Percentiles rank a stretch among this genome's conserved stretches.
Evolutionary conservation across 2,888 invertebrate species (phyloP).

Genomic region (Oegoconia quadripuncta): DNA sequence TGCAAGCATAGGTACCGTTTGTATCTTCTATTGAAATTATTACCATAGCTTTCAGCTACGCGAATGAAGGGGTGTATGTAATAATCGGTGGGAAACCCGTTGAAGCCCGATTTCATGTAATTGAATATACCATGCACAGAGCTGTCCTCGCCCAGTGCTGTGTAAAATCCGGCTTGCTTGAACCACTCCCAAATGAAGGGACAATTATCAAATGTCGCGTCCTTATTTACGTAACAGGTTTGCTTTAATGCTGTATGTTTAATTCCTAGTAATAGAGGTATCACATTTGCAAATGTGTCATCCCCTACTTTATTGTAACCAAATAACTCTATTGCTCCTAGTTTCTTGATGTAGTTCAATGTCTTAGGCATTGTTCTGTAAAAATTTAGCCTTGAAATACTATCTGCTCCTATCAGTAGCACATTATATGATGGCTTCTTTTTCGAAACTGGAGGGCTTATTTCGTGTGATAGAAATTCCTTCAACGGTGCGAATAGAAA

Average conservation of each 20-base stretch:
- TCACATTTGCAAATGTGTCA: conserved; percentile 91
- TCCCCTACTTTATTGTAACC: conserved; percentile 94
- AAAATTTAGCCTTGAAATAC: conserved; percentile 89
- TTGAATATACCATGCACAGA: conserved; percentile 28
- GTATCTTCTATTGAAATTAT: conserved; percentile 39
- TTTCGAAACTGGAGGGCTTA: conserved; percentile 12
- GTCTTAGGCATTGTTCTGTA: conserved; percentile 88
- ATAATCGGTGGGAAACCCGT: conserved; percentile 86
- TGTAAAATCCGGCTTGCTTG: conserved; percentile 83
- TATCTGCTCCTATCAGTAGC: conserved; percentile 88
- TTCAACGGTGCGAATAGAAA: conserved; percentile 79
- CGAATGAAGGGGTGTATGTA: conserved; percentile 85
- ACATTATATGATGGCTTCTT: conserved; percentile 76
- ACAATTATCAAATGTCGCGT: conserved; percentile 84
- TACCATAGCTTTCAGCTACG: conserved; percentile 66
- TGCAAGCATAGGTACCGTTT: conserved; percentile 83
- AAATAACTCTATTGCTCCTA: conserved; percentile 85
- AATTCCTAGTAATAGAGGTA: conserved; percentile 86
- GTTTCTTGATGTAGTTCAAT: conserved; percentile 68
- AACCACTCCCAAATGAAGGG: conserved; percentile 90
- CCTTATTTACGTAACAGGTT: conserved; percentile 76
- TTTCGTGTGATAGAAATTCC: conserved; percentile 20
- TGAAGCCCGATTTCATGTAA: conserved; percentile 60
- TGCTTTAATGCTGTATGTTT: conserved; percentile 77
- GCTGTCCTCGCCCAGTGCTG: conserved; percentile 88